These are phyloP conservation scores for Falco columbarius DNA, from an alignment of 2,797 vertebrate genomes.

Conservation along the genomic window DNA sequence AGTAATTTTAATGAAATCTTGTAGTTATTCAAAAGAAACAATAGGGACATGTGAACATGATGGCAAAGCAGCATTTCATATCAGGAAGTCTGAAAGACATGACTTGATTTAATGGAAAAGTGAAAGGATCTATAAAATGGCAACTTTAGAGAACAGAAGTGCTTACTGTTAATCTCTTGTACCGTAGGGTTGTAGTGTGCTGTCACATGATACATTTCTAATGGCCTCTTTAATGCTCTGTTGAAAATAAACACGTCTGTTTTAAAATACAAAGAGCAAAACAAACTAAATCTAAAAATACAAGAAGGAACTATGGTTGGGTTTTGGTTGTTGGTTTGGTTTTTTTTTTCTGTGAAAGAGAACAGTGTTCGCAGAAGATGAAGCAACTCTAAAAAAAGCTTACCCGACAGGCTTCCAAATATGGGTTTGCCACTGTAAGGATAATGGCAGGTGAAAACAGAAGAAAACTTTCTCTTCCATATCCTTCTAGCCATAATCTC, in stretches of 20 bases:
- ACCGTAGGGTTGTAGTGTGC: not conserved
- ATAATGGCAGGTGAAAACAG: not conserved
- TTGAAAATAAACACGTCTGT: not conserved
- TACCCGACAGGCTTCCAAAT: not conserved
- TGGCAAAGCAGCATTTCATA: not conserved
- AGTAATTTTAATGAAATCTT: not conserved
- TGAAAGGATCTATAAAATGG: not conserved
- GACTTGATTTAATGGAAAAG: not conserved
- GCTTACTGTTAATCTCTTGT: not conserved
- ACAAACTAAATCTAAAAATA: not conserved
- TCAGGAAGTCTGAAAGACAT: not conserved
- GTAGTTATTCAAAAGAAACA: not conserved
- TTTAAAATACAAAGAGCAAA: slow-evolving; percentile 21
- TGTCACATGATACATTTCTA: not conserved
- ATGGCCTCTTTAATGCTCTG: not conserved
- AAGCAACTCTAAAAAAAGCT: not conserved
- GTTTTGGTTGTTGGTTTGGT: no score
- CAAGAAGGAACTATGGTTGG: not conserved
- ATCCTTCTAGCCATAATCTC: not conserved
- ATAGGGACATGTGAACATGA: not conserved
- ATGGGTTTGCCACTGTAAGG: not conserved
- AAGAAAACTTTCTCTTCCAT: not conserved
- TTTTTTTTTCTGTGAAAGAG: not conserved
- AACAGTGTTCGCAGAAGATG: not conserved
- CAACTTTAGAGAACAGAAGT: not conserved